Base-by-base conservation (phyloP, 2,797 vertebrate genomes). In the Esox masquinongy region DNA sequence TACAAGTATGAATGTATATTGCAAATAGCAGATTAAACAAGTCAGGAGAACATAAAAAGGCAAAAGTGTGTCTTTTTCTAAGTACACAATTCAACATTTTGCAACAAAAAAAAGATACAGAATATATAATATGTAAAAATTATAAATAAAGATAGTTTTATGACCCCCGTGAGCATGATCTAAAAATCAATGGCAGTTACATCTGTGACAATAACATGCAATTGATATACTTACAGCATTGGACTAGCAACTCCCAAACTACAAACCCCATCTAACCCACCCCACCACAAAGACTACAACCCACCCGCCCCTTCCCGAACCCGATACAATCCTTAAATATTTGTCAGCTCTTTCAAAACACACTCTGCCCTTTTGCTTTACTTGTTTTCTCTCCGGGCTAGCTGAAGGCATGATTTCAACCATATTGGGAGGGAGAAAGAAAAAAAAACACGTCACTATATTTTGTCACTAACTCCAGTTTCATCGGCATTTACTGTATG, bases 161-260 rank as follows among this genome's bases (percentile, higher is more conserved):
- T 78, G 69, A 26, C 24, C 86, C 88, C n/a, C 78, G 82, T 31
- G 77, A 85, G 78, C 79, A 72, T 78, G 24, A 87, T 83, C 63
- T 82, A 84, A 82, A 82, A 87, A 92, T 90, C 88, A 89, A 94
- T 89, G 87, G 92, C 92, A 92, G 92, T 93, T 94, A 92, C 89
- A 93, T 91, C 82, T 77, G 86, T 91, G 89, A 94, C 88, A 86
- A 92, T 86, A 92, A 94, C 93, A 94, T 94, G 93, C 93, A 93
- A 89, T 89, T 90, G 87, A 92, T 91, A 91, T 90, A 93, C 87
- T 90, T 92, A 94, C 93, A 94, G 93, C 93, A 93, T 89, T 91
- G 86, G 90, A 92, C 92, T 85, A 90, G 22, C 77, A 82, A 78
- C 81, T 77, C 84, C 88, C 73, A 71, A 79, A 80, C 84, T 83